Percentiles rank a stretch among this genome's conserved stretches.
Evolutionary conservation across 2,113 vertebrate species (phyloP).

Genomic region (Neodontobutis hainanensis): DNA sequence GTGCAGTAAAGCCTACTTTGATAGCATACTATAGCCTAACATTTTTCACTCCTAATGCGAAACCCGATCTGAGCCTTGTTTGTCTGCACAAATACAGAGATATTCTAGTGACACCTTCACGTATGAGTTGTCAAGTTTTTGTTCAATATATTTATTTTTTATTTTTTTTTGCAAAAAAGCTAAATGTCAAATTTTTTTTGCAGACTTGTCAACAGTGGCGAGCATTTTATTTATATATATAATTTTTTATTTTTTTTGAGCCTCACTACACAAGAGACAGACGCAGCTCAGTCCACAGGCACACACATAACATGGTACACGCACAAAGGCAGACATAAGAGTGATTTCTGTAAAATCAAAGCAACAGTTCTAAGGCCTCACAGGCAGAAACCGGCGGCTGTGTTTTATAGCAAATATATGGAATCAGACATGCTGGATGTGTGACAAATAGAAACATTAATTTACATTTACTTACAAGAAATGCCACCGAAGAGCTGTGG

Average conservation of each 20-base stretch:
- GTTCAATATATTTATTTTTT: slow-evolving; percentile 12
- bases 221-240: not conserved
- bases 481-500: slow-evolving; percentile 31
- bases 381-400: slow-evolving; percentile 37
- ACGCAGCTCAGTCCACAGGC: slow-evolving; percentile 15
- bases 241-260: slow-evolving; percentile 25
- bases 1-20: slow-evolving; percentile 19
- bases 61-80: slow-evolving; percentile 14
- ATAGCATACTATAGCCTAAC: slow-evolving; percentile 30
- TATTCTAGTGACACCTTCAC: slow-evolving; percentile 20
- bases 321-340: slow-evolving; percentile 10
- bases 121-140: slow-evolving; percentile 30
- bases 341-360: slow-evolving; percentile 62
- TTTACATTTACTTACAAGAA: slow-evolving; percentile 36
- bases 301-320: not conserved
- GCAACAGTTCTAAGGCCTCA: slow-evolving; percentile 48
- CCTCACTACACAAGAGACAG: slow-evolving; percentile 36
- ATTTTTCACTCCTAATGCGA: slow-evolving; percentile 42
- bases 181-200: slow-evolving; percentile 49
- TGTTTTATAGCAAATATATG: slow-evolving; percentile 48
- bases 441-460: slow-evolving; percentile 52
- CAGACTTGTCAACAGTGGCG: slow-evolving; percentile 40
- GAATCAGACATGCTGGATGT: slow-evolving; percentile 48
- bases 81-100: slow-evolving; percentile 31
- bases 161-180: slow-evolving; percentile 39